These are phyloP conservation scores for Meleagris gallopavo DNA, from an alignment of 2,113 vertebrate genomes.

Conservation along the genomic window DNA sequence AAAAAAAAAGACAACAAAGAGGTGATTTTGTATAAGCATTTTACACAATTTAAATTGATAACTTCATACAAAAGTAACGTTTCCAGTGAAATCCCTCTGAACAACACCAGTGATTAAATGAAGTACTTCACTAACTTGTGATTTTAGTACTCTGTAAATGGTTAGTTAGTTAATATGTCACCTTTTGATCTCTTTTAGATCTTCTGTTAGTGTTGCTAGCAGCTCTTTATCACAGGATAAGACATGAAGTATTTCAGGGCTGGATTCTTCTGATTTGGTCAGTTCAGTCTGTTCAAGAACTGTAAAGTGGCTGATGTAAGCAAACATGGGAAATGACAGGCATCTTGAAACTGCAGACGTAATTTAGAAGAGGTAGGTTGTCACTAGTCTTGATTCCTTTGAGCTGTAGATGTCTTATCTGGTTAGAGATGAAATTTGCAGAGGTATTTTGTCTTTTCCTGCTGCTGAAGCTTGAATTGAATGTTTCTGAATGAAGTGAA, in stretches of 20 bases:
- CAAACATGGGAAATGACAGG: background rate
- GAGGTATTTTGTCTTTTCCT: background rate
- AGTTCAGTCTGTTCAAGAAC: background rate
- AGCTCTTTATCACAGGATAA: background rate
- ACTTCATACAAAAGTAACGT: background rate
- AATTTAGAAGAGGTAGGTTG: background rate
- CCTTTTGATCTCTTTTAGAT: background rate
- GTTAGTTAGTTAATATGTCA: background rate
- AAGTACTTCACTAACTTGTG: background rate
- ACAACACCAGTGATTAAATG: background rate
- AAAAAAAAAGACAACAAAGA: background rate
- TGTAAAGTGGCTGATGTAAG: background rate
- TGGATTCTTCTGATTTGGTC: background rate
- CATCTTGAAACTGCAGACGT: too few relatives aligned
- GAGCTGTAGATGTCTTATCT: background rate
- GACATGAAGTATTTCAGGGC: background rate
- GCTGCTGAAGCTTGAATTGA: background rate
- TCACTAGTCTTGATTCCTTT: background rate
- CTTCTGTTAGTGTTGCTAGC: background rate
- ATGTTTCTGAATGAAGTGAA: background rate
- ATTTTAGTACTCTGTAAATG: background rate
- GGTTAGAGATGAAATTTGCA: background rate
- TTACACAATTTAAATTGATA: background rate
- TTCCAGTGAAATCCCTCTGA: background rate
- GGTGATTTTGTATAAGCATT: background rate